phyloP scores from a whole-genome alignment of 2,888 invertebrate genomes.

The Drosophila differens region DNA sequence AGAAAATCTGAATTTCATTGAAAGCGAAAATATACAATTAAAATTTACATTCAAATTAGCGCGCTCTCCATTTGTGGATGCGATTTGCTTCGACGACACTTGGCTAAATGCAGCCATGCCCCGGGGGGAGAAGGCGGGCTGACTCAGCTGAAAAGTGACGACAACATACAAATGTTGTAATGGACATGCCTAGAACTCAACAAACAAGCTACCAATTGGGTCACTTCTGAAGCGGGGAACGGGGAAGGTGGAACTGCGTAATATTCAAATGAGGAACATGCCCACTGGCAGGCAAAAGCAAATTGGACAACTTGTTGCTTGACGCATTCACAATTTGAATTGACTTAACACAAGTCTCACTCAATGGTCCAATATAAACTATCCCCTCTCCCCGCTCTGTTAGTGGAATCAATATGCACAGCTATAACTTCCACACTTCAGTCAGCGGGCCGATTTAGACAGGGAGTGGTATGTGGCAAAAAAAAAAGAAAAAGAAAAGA shows the following conservation, averaged over 20 bases:
- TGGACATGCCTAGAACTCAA: slow-evolving; percentile 42
- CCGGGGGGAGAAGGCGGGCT: slow-evolving; percentile 28
- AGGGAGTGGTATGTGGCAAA: slow-evolving; percentile 13
- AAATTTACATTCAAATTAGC: slow-evolving; percentile 56
- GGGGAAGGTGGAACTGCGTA: slow-evolving; percentile 40
- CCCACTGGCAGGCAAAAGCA: slow-evolving; percentile 36
- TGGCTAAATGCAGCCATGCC: slow-evolving; percentile 51
- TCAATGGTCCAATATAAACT: slow-evolving; percentile 12
- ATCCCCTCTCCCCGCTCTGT: background rate
- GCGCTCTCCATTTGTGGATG: slow-evolving; percentile 20
- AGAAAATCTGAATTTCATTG: slow-evolving; percentile 18
- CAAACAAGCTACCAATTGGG: slow-evolving; percentile 64
- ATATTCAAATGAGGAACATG: slow-evolving; percentile 78
- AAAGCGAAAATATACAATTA: slow-evolving; percentile 59
- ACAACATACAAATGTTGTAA: slow-evolving; percentile 55
- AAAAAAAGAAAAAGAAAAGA: background rate
- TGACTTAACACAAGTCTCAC: slow-evolving; percentile 37
- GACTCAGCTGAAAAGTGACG: slow-evolving; percentile 61
- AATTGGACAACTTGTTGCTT: slow-evolving; percentile 72
- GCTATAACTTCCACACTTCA: slow-evolving; percentile 42
- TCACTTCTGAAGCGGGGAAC: slow-evolving; percentile 50
- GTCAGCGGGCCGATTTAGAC: slow-evolving; percentile 2
- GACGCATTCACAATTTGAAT: slow-evolving; percentile 44
- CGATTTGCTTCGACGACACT: slow-evolving; percentile 56
- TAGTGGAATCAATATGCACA: slow-evolving; percentile 41